These are phyloP conservation scores for Panagrolaimus sp. DNA, from an alignment of 1,140 invertebrate species.

Conservation along the genomic window DNA sequence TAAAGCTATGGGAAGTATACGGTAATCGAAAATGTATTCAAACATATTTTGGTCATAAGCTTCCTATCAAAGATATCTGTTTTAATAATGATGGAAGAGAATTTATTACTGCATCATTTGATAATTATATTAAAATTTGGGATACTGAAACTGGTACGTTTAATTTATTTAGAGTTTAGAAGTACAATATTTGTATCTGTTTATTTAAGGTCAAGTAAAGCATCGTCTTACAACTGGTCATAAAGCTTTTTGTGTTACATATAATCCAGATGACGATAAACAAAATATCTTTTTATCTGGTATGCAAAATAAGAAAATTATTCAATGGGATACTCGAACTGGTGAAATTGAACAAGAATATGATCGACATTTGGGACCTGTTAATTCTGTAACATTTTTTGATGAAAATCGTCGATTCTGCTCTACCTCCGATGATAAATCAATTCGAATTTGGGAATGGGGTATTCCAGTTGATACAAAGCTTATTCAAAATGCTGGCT, in stretches of 20 bases:
- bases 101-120: slow-evolving; percentile 82
- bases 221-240: slow-evolving; percentile 56
- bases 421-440: slow-evolving; percentile 97
- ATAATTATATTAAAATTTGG: slow-evolving; percentile 92
- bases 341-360: slow-evolving; percentile 91
- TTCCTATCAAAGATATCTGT: slow-evolving; percentile 89
- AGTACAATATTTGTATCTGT: not conserved
- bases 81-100: slow-evolving; percentile 89
- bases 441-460: slow-evolving; percentile 98
- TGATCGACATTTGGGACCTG: slow-evolving; percentile 93
- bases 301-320: slow-evolving; percentile 96
- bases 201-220: slow-evolving; percentile 50
- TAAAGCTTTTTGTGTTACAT: slow-evolving; percentile 74
- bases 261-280: slow-evolving; percentile 92
- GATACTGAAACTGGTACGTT: slow-evolving; percentile 82
- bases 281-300: slow-evolving; percentile 95
- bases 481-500: slow-evolving; percentile 97
- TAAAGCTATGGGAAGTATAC: slow-evolving; percentile 93
- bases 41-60: slow-evolving; percentile 90
- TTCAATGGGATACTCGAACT: slow-evolving; percentile 85
- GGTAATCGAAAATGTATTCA: slow-evolving; percentile 85
- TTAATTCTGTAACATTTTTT: slow-evolving; percentile 97
- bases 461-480: slow-evolving; percentile 99
- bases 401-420: slow-evolving; percentile 96
- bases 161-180: slow-evolving; percentile 12